phyloP scores from a whole-genome alignment of 2,113 vertebrate species.

The Gnathonemus longibarbis region DNA sequence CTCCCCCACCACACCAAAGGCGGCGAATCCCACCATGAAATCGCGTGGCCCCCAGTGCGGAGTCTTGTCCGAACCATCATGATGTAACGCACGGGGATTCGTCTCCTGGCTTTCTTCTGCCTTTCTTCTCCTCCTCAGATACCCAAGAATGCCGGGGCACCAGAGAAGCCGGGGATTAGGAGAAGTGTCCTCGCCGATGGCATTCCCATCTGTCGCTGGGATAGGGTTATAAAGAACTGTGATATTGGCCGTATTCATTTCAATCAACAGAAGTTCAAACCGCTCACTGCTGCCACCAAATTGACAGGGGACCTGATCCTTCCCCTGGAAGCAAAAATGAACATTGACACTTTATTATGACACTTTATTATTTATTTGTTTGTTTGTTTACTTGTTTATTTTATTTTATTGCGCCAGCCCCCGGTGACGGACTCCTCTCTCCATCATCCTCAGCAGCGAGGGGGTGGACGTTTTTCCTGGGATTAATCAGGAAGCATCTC shows the following conservation, averaged over 20 bases:
- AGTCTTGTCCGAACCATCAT: constrained; percentile 20
- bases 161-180: constrained; percentile 57
- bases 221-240: constrained; percentile 58
- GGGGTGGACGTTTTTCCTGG: constrained; percentile 34
- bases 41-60: constrained; percentile 24
- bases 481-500: constrained; percentile 64
- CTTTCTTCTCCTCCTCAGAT: constrained; percentile 29
- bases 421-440: constrained; percentile 21
- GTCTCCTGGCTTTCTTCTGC: neutral
- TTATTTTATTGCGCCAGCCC: constrained; percentile 22
- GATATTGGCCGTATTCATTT: constrained; percentile 56
- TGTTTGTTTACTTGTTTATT: neutral
- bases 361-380: constrained; percentile 11
- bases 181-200: constrained; percentile 57
- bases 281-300: constrained; percentile 30
- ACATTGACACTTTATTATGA: constrained; percentile 27
- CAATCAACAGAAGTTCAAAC: constrained; percentile 58
- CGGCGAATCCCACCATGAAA: constrained; percentile 45
- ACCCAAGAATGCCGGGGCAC: constrained; percentile 49
- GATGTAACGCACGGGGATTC: constrained; percentile 18
- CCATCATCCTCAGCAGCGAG: constrained; percentile 36
- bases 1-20: neutral
- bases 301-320: constrained; percentile 40
- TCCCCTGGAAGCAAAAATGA: constrained; percentile 19
- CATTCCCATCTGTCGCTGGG: constrained; percentile 57